A percentile compares a stretch with the other conserved stretches of the same genome.
These are phyloP conservation scores for Enteromius viviparus DNA, from an alignment of 2,797 vertebrate genomes.

Conservation along the genomic window DNA sequence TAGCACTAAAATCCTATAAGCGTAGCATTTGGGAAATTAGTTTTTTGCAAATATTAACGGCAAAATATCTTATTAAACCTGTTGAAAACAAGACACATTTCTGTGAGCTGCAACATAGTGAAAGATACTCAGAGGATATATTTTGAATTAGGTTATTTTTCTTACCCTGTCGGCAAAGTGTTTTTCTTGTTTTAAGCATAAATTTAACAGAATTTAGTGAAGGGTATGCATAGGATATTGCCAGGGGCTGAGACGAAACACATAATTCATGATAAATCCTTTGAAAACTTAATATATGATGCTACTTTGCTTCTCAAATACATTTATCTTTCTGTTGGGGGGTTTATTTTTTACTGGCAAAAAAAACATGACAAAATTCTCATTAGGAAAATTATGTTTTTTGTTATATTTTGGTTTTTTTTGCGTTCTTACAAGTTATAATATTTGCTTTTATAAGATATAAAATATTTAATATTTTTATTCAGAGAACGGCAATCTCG, in stretches of 20 bases:
- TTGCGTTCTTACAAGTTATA: neutral
- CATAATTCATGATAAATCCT: too few relatives aligned
- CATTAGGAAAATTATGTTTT: neutral
- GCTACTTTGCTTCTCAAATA: neutral
- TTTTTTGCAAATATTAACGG: neutral
- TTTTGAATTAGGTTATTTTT: neutral
- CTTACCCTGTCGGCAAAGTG: neutral
- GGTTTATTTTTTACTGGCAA: neutral
- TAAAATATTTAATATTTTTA: neutral
- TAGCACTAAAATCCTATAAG: neutral
- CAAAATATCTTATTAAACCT: neutral
- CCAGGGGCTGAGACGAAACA: neutral
- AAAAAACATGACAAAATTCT: neutral
- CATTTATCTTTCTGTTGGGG: neutral
- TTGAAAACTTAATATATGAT: neutral
- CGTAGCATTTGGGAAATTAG: neutral
- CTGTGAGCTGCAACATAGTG: neutral
- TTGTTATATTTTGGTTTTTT: neutral
- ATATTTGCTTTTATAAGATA: conserved; percentile 10
- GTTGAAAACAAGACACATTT: neutral
- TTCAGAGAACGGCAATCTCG: neutral
- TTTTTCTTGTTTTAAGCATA: conserved; percentile 23
- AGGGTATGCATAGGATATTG: neutral
- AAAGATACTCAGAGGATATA: neutral
- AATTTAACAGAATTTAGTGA: neutral